Percentiles rank a stretch among this genome's conserved stretches.
Evolutionary conservation across 2,797 vertebrate species (phyloP).

Genomic region (Clamator glandarius): DNA sequence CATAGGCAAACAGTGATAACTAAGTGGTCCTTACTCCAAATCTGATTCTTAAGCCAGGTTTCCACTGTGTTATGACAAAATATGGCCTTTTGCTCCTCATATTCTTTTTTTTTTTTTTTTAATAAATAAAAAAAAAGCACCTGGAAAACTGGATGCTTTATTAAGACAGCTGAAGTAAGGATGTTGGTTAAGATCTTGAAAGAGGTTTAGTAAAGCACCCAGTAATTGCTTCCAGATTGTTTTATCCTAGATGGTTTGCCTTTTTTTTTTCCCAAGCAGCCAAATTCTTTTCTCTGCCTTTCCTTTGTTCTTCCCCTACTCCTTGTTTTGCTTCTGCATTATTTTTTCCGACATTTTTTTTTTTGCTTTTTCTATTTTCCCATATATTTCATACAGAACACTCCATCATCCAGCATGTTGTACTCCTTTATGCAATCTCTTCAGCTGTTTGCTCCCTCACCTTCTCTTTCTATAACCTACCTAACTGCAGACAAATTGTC

Average conservation of each 20-base stretch:
- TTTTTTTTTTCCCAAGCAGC: neutral
- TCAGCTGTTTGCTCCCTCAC: neutral
- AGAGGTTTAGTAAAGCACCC: neutral
- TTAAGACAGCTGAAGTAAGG: neutral
- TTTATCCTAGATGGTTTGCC: neutral
- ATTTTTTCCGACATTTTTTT: neutral
- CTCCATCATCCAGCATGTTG: neutral
- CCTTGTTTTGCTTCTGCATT: neutral
- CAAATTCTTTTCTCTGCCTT: neutral
- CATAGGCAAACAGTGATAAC: neutral
- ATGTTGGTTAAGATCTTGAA: neutral
- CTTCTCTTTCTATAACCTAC: neutral
- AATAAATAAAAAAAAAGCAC: neutral
- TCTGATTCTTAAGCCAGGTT: neutral
- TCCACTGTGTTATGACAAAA: neutral
- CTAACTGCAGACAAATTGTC: neutral
- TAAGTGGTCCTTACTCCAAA: neutral
- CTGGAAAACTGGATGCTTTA: neutral
- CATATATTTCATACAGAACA: neutral
- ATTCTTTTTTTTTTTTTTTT: neutral
- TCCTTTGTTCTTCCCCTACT: neutral
- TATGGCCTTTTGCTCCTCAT: neutral
- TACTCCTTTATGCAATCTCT: neutral
- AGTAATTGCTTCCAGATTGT: neutral
- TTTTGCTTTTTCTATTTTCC: neutral